A percentile compares a stretch with the other conserved stretches of the same genome.
Conservation (phyloP, 2,113 vertebrate genomes). For the Phyllostomus discolor region DNA sequence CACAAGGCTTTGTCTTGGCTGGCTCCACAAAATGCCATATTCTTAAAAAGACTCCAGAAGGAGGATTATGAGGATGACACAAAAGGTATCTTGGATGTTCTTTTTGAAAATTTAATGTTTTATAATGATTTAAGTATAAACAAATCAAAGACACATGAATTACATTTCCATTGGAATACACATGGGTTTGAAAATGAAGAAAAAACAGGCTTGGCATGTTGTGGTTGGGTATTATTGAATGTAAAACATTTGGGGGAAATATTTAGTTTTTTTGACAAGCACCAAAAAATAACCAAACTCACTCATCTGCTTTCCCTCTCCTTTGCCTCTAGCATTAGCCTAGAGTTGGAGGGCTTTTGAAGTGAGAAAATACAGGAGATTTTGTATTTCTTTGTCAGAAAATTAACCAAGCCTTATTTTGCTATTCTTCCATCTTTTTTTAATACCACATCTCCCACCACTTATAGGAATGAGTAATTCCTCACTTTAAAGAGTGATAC, state of each 20-base stretch:
- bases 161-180: constrained; percentile 67
- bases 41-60: constrained; percentile 20
- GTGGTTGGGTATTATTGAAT: constrained; percentile 65
- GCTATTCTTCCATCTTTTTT: neutral
- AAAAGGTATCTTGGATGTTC: constrained; percentile 40
- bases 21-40: neutral
- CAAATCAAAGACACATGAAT: constrained; percentile 72
- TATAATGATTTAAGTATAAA: constrained; percentile 71
- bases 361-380: neutral
- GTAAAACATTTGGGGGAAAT: constrained; percentile 69
- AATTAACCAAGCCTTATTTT: neutral
- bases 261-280: constrained; percentile 55
- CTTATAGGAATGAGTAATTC: neutral
- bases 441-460: neutral
- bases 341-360: neutral
- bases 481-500: neutral
- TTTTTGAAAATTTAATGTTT: constrained; percentile 49
- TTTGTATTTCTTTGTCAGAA: constrained; percentile 31
- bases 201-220: constrained; percentile 67
- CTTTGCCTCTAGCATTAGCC: neutral
- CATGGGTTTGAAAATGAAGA: constrained; percentile 65
- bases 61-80: constrained; percentile 12
- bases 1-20: neutral
- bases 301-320: constrained; percentile 23
- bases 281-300: constrained; percentile 17